phyloP scores from a whole-genome alignment of 2,797 vertebrate genomes.

The Ciconia nigra region DNA sequence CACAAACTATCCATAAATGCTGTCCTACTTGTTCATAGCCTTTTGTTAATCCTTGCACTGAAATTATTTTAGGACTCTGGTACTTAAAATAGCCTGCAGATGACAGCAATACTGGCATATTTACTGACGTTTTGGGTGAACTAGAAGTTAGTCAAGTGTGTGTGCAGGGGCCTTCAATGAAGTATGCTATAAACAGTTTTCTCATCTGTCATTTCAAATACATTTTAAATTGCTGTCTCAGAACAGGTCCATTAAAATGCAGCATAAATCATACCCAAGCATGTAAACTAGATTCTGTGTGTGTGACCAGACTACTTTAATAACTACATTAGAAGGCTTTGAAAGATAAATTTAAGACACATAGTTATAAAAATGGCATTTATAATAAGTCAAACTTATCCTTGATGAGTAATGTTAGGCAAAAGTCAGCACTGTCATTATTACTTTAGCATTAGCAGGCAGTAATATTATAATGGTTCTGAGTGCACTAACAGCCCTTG shows the following conservation, averaged over 20 bases:
- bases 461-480: background rate
- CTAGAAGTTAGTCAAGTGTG: background rate
- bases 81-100: background rate
- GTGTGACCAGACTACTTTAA: background rate
- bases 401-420: rapidly evolving
- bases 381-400: background rate
- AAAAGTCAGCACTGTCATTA: background rate
- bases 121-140: background rate
- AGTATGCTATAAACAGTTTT: background rate
- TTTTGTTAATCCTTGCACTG: background rate
- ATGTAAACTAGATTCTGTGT: background rate
- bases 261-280: background rate
- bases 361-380: background rate
- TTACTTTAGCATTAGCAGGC: background rate
- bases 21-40: background rate
- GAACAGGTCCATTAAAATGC: background rate
- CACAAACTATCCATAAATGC: background rate
- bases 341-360: background rate
- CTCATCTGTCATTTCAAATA: background rate
- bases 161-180: background rate
- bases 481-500: background rate
- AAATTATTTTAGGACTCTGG: background rate
- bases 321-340: background rate
- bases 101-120: background rate
- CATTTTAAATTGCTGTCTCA: background rate